These are phyloP conservation scores for Acanthacorydalis orientalis DNA, from an alignment of 2,888 invertebrate species.

Conservation along the genomic window DNA sequence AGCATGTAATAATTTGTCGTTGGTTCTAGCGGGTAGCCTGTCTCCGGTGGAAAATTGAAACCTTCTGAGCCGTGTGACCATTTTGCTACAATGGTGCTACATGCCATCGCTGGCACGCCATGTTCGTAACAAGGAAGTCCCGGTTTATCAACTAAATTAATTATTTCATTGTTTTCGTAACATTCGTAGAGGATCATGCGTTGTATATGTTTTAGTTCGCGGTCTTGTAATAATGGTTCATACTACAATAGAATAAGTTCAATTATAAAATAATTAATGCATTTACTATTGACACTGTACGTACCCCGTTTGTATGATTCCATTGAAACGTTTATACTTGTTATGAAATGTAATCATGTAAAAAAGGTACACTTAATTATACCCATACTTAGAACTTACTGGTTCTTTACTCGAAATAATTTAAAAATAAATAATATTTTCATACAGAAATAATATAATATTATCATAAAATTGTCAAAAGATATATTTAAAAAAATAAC, in stretches of 20 bases:
- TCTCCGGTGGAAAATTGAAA: constrained; percentile 50
- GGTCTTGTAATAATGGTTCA: constrained; percentile 44
- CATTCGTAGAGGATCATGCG: constrained; percentile 58
- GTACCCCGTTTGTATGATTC: too few species aligned
- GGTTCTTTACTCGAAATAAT: too few species aligned
- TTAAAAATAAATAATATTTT: too few species aligned
- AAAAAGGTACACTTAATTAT: too few species aligned
- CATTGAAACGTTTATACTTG: too few species aligned
- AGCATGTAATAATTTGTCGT: constrained; percentile 44
- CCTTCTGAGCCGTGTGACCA: constrained; percentile 56
- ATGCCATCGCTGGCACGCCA: constrained; percentile 37
- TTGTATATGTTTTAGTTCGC: constrained; percentile 43
- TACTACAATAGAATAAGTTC: constrained; percentile 30
- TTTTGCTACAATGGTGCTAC: constrained; percentile 50
- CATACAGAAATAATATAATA: too few species aligned
- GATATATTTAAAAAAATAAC: too few species aligned
- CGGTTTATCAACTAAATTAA: constrained; percentile 35
- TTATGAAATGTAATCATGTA: too few species aligned
- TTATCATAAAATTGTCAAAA: too few species aligned
- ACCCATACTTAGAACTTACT: too few species aligned
- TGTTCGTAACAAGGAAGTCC: constrained; percentile 41
- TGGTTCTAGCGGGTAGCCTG: constrained; percentile 50
- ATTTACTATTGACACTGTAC: too few species aligned
- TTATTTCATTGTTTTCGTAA: constrained; percentile 39
- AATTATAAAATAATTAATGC: too few species aligned